Evolutionary conservation across 2,888 invertebrate genomes (phyloP), one percentile per base, ranked within the genome.

Genomic region (Athrips mouffetella): DNA sequence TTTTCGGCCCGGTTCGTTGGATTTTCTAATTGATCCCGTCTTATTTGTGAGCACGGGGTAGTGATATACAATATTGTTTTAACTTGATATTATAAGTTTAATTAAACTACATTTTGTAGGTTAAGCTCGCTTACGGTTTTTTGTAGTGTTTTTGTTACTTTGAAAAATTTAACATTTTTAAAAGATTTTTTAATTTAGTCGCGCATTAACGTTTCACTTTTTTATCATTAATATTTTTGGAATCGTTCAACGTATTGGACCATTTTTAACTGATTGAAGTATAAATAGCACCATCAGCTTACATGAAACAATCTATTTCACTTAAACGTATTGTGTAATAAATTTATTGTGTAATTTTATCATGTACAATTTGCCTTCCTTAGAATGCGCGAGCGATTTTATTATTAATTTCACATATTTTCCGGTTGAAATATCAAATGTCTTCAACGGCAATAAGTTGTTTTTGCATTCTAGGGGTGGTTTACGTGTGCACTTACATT

Each of bases 1-100:
- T 89, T 89, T 87, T 84, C 80, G 88, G 89, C 84, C 87, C 78
- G 78, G 77, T 78, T 79, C 73, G 73, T 80, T 80, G 77, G 77
- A 77, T 78, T 77, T 78, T 80, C 76, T 77, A 67, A 74, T 74
- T 72, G 62, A 44, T 42, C 62, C 64, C 69, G 63, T 57, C 53
- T 55, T 51, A 53, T 53, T 58, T 64, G 53, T 58, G 58, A 57
- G 68, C 54, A 61, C 64, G 67, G 72, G 76, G 70, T 71, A 73
- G 80, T 80, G 80, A 84, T 84, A 82, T 80, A 44, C 74, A 74
- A 76, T 69, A 76, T 77, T 78, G 73, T 80, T 80, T 73, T 81
- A 78, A 79, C 74, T 81, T 81, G 78, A 83, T 87, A 81, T 83
- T 79, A 73, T 82, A 76, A 77, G 70, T 76, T 76, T 76, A 79